Base-by-base conservation (phyloP, 2,888 invertebrate species). In the Frankliniella fusca region DNA sequence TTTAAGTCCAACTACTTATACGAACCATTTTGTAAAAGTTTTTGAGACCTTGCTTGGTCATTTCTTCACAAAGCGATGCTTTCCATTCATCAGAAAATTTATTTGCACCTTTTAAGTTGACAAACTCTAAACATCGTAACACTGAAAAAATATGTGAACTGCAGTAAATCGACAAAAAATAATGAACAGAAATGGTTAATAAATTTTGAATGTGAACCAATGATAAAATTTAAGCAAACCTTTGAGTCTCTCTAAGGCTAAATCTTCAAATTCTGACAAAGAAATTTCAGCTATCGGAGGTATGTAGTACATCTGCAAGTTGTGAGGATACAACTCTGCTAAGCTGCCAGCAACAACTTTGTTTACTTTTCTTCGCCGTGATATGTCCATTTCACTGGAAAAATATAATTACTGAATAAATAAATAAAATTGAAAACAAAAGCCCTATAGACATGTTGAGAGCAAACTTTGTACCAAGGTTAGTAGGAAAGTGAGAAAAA, bases 181-280 rank as follows among this genome's bases (percentile, higher is more conserved):
- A 23, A 48, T 27, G 61, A 48, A 20, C 28, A 23, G 23, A 49
- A 79, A 80, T 3, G 0, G 76, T 50, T 80, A 54, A 15, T 50
- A 7, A 23, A 50, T 3, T 61, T 82, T 9, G 50, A 7, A 81
- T 38, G 61, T 38, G 23, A 80, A 82, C 27, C 23, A 81, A 80
- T 80, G 70, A 3, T 12, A 50, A 48, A 28, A 49, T 23, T 48
- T 3, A 83, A 10, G 80, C 84, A 85, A 85, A 91, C 91, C 89
- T 88, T 93, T 93, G 27, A 97, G 88, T 85, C 97, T 91, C 87
- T 97, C 97, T 81, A 96, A 87, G 3, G 97, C 96, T 85, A 95
- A 90, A 80, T 94, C 93, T 90, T 97, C 96, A 88, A 98, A 97
- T 88, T 97, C 96, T 84, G 93, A 90, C 38, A 98, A 90, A 82